phyloP scores from a whole-genome alignment of 2,888 invertebrate genomes.

The Hecatera dysodea region DNA sequence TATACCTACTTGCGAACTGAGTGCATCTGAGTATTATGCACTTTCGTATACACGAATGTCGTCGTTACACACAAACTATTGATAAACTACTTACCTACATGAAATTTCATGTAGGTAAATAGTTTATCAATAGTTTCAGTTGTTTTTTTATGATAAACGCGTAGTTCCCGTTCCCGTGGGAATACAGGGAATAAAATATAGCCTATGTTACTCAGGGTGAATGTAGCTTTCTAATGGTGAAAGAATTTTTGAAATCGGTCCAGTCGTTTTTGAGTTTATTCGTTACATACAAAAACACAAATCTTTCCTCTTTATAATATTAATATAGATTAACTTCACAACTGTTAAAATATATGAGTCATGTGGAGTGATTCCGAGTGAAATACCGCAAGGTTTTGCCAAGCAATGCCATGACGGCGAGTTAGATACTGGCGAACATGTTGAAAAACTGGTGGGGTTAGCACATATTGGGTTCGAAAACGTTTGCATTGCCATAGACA shows the following conservation, averaged over 20 bases:
- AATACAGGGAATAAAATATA: no score
- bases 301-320: no score
- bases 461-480: background rate
- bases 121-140: background rate
- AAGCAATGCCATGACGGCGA: background rate
- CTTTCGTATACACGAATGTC: conserved; percentile 4
- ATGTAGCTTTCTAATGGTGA: no score
- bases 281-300: no score
- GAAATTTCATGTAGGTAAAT: background rate
- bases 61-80: no score
- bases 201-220: no score
- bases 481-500: no score
- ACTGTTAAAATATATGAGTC: conserved; percentile 35
- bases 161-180: no score
- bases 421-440: background rate
- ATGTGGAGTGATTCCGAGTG: conserved; percentile 7
- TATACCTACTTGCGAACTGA: conserved; percentile 21
- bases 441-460: background rate
- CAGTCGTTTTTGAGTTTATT: no score
- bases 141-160: conserved; percentile 17
- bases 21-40: conserved; percentile 34
- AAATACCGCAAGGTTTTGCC: conserved; percentile 11
- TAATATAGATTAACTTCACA: conserved; percentile 25
- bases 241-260: no score
- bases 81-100: no score